A percentile compares a stretch with the other conserved stretches of the same genome.
Evolutionary conservation across 2,797 vertebrate genomes (phyloP).

Genomic region (Acanthornis magna): DNA sequence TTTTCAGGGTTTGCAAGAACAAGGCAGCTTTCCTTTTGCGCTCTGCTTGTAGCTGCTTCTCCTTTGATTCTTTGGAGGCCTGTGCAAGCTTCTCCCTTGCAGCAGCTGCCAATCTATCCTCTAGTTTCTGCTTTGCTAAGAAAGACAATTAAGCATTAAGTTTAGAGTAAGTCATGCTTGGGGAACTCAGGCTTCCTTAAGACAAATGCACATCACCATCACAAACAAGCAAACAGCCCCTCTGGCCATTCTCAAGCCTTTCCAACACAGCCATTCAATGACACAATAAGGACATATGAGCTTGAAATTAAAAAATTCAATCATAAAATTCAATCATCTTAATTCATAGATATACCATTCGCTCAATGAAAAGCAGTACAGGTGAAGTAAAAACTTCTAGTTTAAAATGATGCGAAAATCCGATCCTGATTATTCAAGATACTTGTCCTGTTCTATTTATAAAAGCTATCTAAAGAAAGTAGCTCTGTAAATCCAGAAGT

Average conservation of each 20-base stretch:
- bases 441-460: not conserved
- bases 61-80: slow-evolving; percentile 97
- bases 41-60: slow-evolving; percentile 97
- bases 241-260: not conserved
- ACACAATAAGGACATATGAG: not conserved
- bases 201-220: not conserved
- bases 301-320: not conserved
- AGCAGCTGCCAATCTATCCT: slow-evolving; percentile 93
- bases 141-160: not conserved
- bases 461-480: not conserved
- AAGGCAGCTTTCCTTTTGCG: slow-evolving; percentile 95
- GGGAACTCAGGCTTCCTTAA: not conserved
- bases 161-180: not conserved
- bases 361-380: not conserved
- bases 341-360: not conserved
- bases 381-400: not conserved
- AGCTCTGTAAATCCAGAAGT: not conserved
- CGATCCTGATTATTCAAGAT: not conserved
- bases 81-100: slow-evolving; percentile 97
- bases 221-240: not conserved
- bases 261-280: not conserved
- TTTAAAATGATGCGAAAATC: not conserved
- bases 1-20: slow-evolving; percentile 90
- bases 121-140: slow-evolving; percentile 94
- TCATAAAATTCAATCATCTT: not conserved